phyloP scores from a whole-genome alignment of 2,888 invertebrate species.

The Epinotia demarniana region DNA sequence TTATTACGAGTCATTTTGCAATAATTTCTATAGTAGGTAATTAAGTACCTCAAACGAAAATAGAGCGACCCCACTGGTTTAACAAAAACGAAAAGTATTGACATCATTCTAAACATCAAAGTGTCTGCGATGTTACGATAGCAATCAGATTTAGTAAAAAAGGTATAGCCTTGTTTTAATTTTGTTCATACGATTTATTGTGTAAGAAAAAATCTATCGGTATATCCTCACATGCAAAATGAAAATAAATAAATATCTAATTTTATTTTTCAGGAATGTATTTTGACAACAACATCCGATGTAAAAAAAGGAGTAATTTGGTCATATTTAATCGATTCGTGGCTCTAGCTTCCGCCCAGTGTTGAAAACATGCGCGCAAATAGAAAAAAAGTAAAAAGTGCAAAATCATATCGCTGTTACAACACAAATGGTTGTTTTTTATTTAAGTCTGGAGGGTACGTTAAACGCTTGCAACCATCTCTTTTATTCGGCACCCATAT shows the following conservation, averaged over 20 bases:
- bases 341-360: constrained; percentile 65
- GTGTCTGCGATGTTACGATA: neutral
- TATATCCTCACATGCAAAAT: neutral
- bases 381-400: constrained; percentile 73
- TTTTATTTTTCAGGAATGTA: constrained; percentile 2
- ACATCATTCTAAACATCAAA: constrained; percentile 21
- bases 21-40: constrained; percentile 75
- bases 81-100: constrained; percentile 52
- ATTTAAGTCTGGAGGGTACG: constrained; percentile 82
- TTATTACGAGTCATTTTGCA: constrained; percentile 79
- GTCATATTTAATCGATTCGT: constrained; percentile 65
- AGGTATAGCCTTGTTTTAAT: neutral
- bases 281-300: constrained; percentile 20
- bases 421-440: constrained; percentile 80
- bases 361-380: constrained; percentile 74
- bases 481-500: constrained; percentile 78
- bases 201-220: neutral
- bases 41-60: constrained; percentile 78
- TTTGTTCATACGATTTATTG: neutral
- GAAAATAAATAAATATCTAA: neutral
- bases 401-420: constrained; percentile 84
- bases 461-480: constrained; percentile 82
- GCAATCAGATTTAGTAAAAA: neutral
- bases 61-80: constrained; percentile 61
- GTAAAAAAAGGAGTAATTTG: constrained; percentile 51